Evolutionary conservation across 1,140 invertebrate species (phyloP).

Genomic region (Drosophila novamexicana): DNA sequence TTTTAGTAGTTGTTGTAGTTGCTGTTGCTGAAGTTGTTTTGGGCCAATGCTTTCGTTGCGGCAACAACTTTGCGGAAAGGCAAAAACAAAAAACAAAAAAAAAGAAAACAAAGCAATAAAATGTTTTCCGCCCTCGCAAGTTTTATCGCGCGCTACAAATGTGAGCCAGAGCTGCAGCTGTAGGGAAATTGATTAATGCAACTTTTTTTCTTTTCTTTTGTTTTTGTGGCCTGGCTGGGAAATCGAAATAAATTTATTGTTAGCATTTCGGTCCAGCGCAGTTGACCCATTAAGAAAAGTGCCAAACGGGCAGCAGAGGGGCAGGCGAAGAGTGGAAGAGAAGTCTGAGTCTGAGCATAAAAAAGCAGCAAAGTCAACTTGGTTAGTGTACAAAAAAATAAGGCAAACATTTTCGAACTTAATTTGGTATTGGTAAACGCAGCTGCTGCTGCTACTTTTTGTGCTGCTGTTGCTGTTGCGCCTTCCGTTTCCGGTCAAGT

Average conservation of each 20-base stretch:
- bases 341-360: not conserved
- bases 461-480: slow-evolving; percentile 32
- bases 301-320: not conserved
- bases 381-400: slow-evolving; percentile 43
- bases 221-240: slow-evolving; percentile 31
- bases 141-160: slow-evolving; percentile 57
- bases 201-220: slow-evolving; percentile 39
- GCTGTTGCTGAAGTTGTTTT: slow-evolving; percentile 11
- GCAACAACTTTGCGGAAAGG: slow-evolving; percentile 17
- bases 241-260: slow-evolving; percentile 68
- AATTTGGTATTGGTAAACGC: slow-evolving; percentile 51
- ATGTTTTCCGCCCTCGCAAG: slow-evolving; percentile 33
- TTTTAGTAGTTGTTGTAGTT: slow-evolving; percentile 49
- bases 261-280: slow-evolving; percentile 43
- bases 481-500: slow-evolving; percentile 67
- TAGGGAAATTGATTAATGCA: slow-evolving; percentile 74
- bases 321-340: not conserved
- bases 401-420: slow-evolving; percentile 55
- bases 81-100: slow-evolving; percentile 1
- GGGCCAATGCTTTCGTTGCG: slow-evolving; percentile 25
- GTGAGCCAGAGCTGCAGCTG: slow-evolving; percentile 31
- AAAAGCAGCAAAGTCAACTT: slow-evolving; percentile 34
- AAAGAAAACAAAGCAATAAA: slow-evolving; percentile 68
- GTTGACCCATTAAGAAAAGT: slow-evolving; percentile 72
- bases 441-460: slow-evolving; percentile 8